Evolutionary conservation across 1,140 invertebrate genomes (phyloP).

Genomic region (Aradophagus sp.): DNA sequence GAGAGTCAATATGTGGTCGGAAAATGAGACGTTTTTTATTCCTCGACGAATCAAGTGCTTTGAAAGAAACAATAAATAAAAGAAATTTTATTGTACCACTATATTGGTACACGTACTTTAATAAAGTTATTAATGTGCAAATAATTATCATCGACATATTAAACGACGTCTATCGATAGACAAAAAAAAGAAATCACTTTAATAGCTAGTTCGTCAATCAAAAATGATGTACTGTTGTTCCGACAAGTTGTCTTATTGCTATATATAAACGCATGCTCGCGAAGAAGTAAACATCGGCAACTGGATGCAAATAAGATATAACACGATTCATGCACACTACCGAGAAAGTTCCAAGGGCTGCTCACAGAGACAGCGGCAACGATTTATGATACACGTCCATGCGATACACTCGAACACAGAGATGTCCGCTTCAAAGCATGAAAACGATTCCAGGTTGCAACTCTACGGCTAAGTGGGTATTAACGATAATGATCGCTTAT

Average conservation of each 20-base stretch:
- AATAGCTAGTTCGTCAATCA: conserved; percentile 38
- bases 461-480: conserved; percentile 38
- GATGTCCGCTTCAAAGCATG: conserved; percentile 38
- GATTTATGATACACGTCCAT: conserved; percentile 56
- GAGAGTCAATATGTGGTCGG: too few relatives aligned
- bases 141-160: too few relatives aligned
- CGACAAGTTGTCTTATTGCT: conserved; percentile 42
- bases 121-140: too few relatives aligned
- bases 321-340: conserved; percentile 49
- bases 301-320: conserved; percentile 57
- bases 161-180: too few relatives aligned
- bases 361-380: conserved; percentile 45
- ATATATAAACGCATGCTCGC: conserved; percentile 23
- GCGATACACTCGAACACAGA: conserved; percentile 40
- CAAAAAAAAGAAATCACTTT: too few relatives aligned
- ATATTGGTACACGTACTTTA: too few relatives aligned
- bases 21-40: too few relatives aligned
- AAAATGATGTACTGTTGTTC: conserved; percentile 36
- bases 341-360: conserved; percentile 55
- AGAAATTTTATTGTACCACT: neutral
- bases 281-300: conserved; percentile 51
- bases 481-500: conserved; percentile 50
- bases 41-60: too few relatives aligned
- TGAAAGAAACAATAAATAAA: conserved; percentile 1
- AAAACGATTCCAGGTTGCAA: conserved; percentile 38